Evolutionary conservation across 2,888 invertebrate genomes (phyloP).

Genomic region (Brenthis hecate): DNA sequence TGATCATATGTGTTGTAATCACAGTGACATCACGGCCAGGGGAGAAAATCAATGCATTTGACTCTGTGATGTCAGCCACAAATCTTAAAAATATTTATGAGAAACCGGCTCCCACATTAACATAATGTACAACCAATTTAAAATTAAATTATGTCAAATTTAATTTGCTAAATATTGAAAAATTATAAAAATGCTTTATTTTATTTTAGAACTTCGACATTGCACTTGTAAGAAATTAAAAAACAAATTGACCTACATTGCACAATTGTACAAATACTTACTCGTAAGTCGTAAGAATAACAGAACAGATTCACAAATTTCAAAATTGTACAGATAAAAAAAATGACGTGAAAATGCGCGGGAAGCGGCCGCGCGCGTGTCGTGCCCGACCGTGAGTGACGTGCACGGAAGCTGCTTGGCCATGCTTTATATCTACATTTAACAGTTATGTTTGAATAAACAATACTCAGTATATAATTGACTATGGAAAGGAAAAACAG

Average conservation of each 20-base stretch:
- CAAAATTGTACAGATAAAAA: conserved; percentile 58
- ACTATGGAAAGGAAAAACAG: conserved; percentile 27
- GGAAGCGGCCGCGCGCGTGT: conserved; percentile 64
- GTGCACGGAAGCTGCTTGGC: conserved; percentile 69
- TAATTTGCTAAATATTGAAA: conserved; percentile 8
- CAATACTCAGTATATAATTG: conserved; percentile 55
- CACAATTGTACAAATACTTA: conserved; percentile 53
- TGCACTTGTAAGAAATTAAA: background rate
- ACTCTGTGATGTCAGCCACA: conserved; percentile 27
- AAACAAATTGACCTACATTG: conserved; percentile 41
- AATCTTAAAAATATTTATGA: conserved; percentile 36
- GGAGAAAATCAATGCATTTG: conserved; percentile 29
- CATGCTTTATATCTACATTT: conserved; percentile 74
- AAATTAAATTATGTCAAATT: conserved; percentile 27
- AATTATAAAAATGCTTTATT: background rate
- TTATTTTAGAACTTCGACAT: background rate
- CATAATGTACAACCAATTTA: conserved; percentile 20
- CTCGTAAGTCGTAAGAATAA: conserved; percentile 50
- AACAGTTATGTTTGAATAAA: conserved; percentile 76
- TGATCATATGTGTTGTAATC: conserved; percentile 7
- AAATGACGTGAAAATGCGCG: conserved; percentile 59
- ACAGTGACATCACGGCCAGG: conserved; percentile 35
- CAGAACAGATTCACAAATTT: conserved; percentile 39
- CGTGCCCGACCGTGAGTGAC: conserved; percentile 69
- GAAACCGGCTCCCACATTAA: conserved; percentile 40